These are phyloP conservation scores for Columbina picui DNA, from an alignment of 2,113 vertebrate species.

Conservation along the genomic window DNA sequence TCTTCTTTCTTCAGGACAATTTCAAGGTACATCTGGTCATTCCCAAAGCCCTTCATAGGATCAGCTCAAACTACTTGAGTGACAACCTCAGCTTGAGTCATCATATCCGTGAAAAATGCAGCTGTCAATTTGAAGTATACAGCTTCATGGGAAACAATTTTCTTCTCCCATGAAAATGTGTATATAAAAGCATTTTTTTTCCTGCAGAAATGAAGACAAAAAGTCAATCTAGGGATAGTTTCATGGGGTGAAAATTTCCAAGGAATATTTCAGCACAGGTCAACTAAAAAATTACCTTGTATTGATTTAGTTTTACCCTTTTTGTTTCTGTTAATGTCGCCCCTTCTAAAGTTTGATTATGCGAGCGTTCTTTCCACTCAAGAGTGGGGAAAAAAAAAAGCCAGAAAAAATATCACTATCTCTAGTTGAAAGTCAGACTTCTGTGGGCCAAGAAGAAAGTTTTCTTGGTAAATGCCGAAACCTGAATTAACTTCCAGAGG, in stretches of 20 bases:
- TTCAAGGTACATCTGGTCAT: not conserved
- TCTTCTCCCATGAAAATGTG: not conserved
- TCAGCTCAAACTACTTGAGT: not conserved
- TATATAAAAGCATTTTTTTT: not conserved
- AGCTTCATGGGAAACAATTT: slow-evolving; percentile 26
- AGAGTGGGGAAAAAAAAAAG: not conserved
- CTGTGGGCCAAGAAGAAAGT: not conserved
- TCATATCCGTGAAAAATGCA: slow-evolving; percentile 21
- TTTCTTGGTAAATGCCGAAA: not conserved
- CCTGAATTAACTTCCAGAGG: not conserved
- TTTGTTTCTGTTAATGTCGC: not conserved
- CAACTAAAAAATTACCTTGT: not conserved
- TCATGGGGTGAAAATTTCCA: not conserved
- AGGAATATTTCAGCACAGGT: not conserved
- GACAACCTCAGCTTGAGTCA: not conserved
- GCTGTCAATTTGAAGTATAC: not conserved
- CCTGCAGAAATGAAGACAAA: not conserved
- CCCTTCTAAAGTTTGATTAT: not conserved
- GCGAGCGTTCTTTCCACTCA: not conserved
- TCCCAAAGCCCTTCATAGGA: not conserved
- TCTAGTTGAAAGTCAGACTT: not conserved
- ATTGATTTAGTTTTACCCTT: not conserved
- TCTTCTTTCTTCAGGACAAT: not conserved
- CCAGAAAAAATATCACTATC: not conserved
- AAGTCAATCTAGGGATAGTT: not conserved